Evolutionary conservation across 2,888 invertebrate species (phyloP).

Genomic region (Andrena marginata): DNA sequence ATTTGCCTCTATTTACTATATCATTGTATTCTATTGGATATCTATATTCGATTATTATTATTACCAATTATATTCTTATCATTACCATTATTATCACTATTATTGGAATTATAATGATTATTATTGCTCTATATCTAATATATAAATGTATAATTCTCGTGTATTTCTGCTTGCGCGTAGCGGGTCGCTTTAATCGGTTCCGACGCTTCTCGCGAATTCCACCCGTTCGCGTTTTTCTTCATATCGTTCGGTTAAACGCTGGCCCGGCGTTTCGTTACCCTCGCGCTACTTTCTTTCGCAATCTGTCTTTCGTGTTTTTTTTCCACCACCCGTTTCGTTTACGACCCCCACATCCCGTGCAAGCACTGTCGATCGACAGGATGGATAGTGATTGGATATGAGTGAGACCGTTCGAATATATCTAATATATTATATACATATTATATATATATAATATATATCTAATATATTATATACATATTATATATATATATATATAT

Average conservation of each 20-base stretch:
- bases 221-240: constrained; percentile 13
- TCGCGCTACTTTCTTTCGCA: background rate
- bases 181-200: constrained; percentile 7
- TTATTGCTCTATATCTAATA: constrained; percentile 68
- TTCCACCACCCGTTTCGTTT: background rate
- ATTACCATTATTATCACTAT: constrained; percentile 62
- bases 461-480: constrained; percentile 55
- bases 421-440: constrained; percentile 77
- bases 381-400: constrained; percentile 80
- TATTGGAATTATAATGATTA: constrained; percentile 69
- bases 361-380: constrained; percentile 55
- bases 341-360: constrained; percentile 22
- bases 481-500: constrained; percentile 74
- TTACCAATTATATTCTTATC: constrained; percentile 67
- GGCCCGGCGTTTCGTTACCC: background rate
- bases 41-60: constrained; percentile 79
- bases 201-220: too few species aligned
- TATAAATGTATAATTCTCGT: constrained; percentile 58
- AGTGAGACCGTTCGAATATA: constrained; percentile 81
- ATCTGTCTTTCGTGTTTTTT: background rate
- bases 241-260: background rate
- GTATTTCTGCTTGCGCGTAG: constrained; percentile 49
- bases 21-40: constrained; percentile 84
- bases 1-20: constrained; percentile 84
- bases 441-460: constrained; percentile 31